phyloP scores from a whole-genome alignment of 2,888 invertebrate genomes.

The Conistra vaccinii region DNA sequence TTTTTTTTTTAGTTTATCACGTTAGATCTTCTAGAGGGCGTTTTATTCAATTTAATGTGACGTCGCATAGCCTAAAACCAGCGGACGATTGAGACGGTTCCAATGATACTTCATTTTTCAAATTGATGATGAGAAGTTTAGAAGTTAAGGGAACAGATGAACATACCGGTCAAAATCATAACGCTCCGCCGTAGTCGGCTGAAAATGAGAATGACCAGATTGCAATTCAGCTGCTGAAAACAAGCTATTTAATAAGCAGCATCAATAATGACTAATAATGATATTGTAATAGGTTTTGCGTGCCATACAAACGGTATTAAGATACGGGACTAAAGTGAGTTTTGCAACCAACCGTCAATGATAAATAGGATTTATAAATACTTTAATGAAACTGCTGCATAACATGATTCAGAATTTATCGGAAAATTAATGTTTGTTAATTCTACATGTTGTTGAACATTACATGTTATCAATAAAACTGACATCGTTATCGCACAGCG shows the following conservation, averaged over 20 bases:
- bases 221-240: background rate
- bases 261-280: conserved; percentile 31
- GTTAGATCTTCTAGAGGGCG: no score
- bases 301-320: conserved; percentile 33
- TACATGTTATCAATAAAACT: conserved; percentile 4
- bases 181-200: no score
- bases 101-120: no score
- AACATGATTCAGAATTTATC: conserved; percentile 1
- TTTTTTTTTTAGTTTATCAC: no score
- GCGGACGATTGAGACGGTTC: no score
- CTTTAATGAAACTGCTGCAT: conserved; percentile 3
- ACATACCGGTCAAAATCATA: no score
- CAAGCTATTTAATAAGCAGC: background rate
- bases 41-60: no score
- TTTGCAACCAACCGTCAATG: conserved; percentile 18
- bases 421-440: conserved; percentile 10
- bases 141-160: no score
- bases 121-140: no score
- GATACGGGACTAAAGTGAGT: conserved; percentile 41
- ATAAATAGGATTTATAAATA: conserved; percentile 40
- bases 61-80: no score
- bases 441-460: no score
- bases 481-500: background rate
- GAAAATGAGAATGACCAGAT: background rate
- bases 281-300: conserved; percentile 39